A percentile compares a stretch with the other conserved stretches of the same genome.
Conservation (phyloP, 2,113 vertebrate genomes). For the Myxocyprinus asiaticus region DNA sequence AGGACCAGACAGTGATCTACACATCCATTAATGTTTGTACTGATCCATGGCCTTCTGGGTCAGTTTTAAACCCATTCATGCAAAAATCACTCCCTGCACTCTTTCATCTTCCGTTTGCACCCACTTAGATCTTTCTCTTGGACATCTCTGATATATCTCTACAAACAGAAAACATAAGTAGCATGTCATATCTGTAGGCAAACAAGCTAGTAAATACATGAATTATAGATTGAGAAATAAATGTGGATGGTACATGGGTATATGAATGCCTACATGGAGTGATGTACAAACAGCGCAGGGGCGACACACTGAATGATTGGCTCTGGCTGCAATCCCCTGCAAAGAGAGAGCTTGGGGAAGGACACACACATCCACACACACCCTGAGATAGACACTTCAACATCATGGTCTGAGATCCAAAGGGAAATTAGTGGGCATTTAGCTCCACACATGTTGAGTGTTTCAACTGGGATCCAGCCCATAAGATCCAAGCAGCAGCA, state of each 20-base stretch:
- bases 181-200: constrained; percentile 50
- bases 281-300: constrained; percentile 37
- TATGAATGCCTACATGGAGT: constrained; percentile 31
- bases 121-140: constrained; percentile 45
- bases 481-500: constrained; percentile 66
- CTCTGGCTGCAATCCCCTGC: constrained; percentile 25
- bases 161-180: constrained; percentile 58
- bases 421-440: constrained; percentile 72
- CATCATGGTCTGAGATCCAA: constrained; percentile 61
- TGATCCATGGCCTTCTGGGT: constrained; percentile 51
- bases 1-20: constrained; percentile 55
- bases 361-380: constrained; percentile 18
- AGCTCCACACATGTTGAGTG: constrained; percentile 67
- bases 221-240: constrained; percentile 50
- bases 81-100: constrained; percentile 14
- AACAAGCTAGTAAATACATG: constrained; percentile 53
- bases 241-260: constrained; percentile 35
- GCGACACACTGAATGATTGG: constrained; percentile 22
- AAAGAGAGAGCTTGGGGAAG: constrained; percentile 25
- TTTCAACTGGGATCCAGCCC: constrained; percentile 64
- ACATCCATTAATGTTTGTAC: constrained; percentile 45
- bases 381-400: constrained; percentile 34
- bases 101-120: constrained; percentile 47
- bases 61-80: constrained; percentile 33
- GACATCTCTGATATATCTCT: constrained; percentile 51